Conservation (phyloP, 2,888 invertebrate species). For the Neuroscelio doddi region DNA sequence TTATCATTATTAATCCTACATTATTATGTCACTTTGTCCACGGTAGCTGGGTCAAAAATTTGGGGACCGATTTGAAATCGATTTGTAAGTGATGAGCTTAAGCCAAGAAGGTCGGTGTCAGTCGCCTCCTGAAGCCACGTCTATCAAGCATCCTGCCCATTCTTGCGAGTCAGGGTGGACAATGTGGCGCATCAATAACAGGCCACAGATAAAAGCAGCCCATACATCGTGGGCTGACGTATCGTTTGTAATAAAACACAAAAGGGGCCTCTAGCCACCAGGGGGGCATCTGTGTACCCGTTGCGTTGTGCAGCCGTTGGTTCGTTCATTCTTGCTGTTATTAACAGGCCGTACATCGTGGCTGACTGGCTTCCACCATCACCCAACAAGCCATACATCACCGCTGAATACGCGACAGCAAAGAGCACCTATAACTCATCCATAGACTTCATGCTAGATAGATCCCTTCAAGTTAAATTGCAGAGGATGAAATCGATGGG, state of each 20-base stretch:
- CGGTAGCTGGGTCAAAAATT: too few relatives aligned
- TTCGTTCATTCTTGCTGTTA: constrained; percentile 61
- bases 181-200: constrained; percentile 71
- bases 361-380: constrained; percentile 60
- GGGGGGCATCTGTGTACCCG: constrained; percentile 64
- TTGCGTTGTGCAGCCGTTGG: constrained; percentile 53
- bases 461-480: constrained; percentile 53
- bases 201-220: constrained; percentile 68
- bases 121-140: too few relatives aligned
- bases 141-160: constrained; percentile 51
- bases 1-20: too few relatives aligned
- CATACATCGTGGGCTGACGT: constrained; percentile 69
- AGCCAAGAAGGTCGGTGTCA: constrained; percentile 29
- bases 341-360: constrained; percentile 67
- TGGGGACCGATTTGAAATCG: constrained; percentile 25
- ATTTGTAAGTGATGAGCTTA: constrained; percentile 38
- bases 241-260: constrained; percentile 72
- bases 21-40: too few relatives aligned
- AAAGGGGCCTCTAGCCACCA: constrained; percentile 65
- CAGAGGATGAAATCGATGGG: constrained; percentile 63
- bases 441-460: constrained; percentile 59
- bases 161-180: constrained; percentile 67
- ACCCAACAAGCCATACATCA: constrained; percentile 68
- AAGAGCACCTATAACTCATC: constrained; percentile 69
- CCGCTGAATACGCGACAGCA: constrained; percentile 66